Conservation (phyloP, 2,888 invertebrate genomes). For the Toxonevra muliebris region DNA sequence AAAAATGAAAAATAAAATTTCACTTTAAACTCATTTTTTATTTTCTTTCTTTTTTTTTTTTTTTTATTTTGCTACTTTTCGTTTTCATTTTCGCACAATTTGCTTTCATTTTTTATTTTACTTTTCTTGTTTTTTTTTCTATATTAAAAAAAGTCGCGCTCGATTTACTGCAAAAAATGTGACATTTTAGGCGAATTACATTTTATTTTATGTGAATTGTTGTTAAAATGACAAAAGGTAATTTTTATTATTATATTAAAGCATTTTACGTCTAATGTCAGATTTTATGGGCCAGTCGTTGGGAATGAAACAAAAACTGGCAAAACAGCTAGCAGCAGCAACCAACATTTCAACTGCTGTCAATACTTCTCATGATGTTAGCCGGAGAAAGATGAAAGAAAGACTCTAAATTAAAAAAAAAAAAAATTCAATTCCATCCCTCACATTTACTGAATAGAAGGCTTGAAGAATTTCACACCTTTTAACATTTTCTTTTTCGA, state of each 20-base stretch:
- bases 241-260: constrained; percentile 1
- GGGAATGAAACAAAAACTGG: not conserved
- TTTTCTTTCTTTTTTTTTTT: not conserved
- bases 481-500: too few relatives aligned
- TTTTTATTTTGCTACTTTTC: not conserved
- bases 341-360: too few relatives aligned
- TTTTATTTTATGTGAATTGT: constrained; percentile 15
- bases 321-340: too few relatives aligned
- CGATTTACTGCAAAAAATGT: constrained; percentile 32
- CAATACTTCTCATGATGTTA: too few relatives aligned
- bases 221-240: constrained; percentile 1
- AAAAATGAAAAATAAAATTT: constrained; percentile 12
- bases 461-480: too few relatives aligned
- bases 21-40: constrained; percentile 16
- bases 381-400: too few relatives aligned
- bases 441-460: too few relatives aligned
- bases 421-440: too few relatives aligned
- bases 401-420: too few relatives aligned
- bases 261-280: constrained; percentile 2
- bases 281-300: not conserved
- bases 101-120: constrained; percentile 17
- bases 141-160: constrained; percentile 18
- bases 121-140: constrained; percentile 6
- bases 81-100: constrained; percentile 19
- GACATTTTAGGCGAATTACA: constrained; percentile 27